Conservation (phyloP, 2,888 invertebrate species). For the Agrochola circellaris region DNA sequence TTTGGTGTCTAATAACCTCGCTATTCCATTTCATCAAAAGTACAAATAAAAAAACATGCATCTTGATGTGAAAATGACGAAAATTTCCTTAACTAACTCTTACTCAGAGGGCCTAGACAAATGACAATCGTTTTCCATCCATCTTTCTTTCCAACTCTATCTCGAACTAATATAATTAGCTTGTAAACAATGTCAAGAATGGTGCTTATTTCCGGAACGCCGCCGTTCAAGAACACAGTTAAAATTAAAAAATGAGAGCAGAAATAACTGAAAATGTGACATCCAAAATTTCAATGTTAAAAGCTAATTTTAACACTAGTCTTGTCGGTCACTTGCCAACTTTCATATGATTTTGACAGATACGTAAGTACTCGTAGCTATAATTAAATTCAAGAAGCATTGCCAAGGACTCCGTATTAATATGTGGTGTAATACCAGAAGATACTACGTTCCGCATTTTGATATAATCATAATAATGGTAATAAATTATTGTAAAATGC, state of each 20-base stretch:
- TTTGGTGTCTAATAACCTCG: not conserved
- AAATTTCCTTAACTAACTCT: not conserved
- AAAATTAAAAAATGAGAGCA: constrained; percentile 26
- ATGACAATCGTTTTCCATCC: not conserved
- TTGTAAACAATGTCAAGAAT: not conserved
- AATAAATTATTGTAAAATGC: constrained; percentile 8
- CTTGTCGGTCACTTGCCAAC: constrained; percentile 86
- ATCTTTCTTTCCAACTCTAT: not conserved
- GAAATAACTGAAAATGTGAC: constrained; percentile 66
- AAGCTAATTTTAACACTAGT: constrained; percentile 81
- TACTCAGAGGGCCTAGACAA: not conserved
- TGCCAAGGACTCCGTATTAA: constrained; percentile 82
- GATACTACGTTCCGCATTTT: constrained; percentile 46
- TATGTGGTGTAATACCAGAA: constrained; percentile 39
- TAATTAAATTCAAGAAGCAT: constrained; percentile 87
- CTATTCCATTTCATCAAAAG: not conserved
- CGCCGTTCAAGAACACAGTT: not conserved
- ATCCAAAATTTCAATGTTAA: constrained; percentile 81
- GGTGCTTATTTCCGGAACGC: not conserved
- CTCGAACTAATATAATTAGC: not conserved
- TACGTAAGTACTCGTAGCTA: constrained; percentile 85
- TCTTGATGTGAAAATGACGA: not conserved
- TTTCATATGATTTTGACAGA: constrained; percentile 87
- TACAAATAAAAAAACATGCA: not conserved
- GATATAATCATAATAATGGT: not conserved